phyloP scores from a whole-genome alignment of 1,140 invertebrate genomes.

The Eupristina koningsbergeri region DNA sequence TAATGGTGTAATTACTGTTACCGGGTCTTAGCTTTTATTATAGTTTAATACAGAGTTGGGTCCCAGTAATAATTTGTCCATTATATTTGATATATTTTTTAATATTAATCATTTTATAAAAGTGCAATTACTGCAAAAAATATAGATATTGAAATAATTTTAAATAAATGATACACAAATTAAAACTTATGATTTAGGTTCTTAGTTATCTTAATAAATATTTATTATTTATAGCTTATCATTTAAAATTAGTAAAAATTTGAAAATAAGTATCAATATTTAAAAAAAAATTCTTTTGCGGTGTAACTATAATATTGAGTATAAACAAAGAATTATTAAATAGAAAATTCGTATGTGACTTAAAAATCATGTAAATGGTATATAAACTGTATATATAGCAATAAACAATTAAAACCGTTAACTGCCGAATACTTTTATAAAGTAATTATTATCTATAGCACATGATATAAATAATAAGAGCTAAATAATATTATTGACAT shows the following conservation, averaged over 20 bases:
- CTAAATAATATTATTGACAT: not conserved
- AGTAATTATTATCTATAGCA: slow-evolving; percentile 25
- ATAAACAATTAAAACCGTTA: not conserved
- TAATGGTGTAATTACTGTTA: slow-evolving; percentile 71
- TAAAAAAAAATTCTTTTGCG: not conserved
- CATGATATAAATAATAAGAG: not conserved
- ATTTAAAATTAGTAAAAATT: not conserved
- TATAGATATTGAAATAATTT: not conserved
- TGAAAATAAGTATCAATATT: not conserved
- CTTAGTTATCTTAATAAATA: not conserved
- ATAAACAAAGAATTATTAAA: not conserved
- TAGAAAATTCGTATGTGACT: slow-evolving; percentile 1
- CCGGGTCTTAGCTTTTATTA: slow-evolving; percentile 60
- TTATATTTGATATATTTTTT: slow-evolving; percentile 15
- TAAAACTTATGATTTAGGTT: not conserved
- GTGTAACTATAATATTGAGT: not conserved
- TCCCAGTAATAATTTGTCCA: slow-evolving; percentile 40
- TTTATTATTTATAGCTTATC: not conserved
- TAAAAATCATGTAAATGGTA: not conserved
- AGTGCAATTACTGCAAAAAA: slow-evolving; percentile 20
- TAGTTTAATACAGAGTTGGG: slow-evolving; percentile 51
- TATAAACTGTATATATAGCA: not conserved
- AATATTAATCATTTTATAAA: slow-evolving; percentile 31
- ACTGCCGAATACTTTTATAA: slow-evolving; percentile 33
- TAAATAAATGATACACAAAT: not conserved